phyloP scores from a whole-genome alignment of 2,797 vertebrate species.

The Darevskia mixta region DNA sequence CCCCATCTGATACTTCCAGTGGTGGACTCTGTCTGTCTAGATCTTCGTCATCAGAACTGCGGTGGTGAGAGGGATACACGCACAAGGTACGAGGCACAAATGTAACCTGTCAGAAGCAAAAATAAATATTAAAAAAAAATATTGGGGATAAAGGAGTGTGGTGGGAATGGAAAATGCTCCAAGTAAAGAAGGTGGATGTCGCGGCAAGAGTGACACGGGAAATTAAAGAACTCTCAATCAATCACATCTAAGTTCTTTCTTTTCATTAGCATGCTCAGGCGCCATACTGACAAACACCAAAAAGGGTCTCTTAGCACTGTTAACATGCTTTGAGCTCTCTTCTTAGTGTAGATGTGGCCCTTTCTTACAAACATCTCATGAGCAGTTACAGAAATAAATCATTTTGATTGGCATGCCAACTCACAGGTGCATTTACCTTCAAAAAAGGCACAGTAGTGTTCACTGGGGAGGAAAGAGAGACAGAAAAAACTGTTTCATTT shows the following conservation, averaged over 20 bases:
- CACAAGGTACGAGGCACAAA: constrained; percentile 85
- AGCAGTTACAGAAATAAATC: neutral
- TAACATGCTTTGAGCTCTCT: neutral
- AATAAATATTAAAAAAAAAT: neutral
- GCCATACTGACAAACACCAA: no score
- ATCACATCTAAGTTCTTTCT: neutral
- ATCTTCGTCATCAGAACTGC: constrained; percentile 95
- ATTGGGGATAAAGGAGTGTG: neutral
- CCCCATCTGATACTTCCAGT: constrained; percentile 95
- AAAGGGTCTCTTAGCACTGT: neutral
- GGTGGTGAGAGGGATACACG: constrained; percentile 85
- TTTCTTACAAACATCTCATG: neutral
- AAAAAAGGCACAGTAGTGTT: neutral
- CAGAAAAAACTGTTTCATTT: neutral
- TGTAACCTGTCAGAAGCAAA: constrained; percentile 79
- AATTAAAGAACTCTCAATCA: neutral
- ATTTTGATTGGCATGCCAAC: neutral
- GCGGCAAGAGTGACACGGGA: neutral
- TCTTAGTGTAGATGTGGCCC: neutral
- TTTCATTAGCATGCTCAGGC: neutral
- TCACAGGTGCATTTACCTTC: neutral
- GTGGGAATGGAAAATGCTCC: neutral
- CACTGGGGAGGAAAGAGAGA: neutral
- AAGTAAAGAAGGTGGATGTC: neutral
- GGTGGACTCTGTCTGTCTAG: constrained; percentile 90